A percentile compares a stretch with the other conserved stretches of the same genome.
Evolutionary conservation across 1,140 invertebrate species (phyloP).

Genomic region (Cepaea nemoralis): DNA sequence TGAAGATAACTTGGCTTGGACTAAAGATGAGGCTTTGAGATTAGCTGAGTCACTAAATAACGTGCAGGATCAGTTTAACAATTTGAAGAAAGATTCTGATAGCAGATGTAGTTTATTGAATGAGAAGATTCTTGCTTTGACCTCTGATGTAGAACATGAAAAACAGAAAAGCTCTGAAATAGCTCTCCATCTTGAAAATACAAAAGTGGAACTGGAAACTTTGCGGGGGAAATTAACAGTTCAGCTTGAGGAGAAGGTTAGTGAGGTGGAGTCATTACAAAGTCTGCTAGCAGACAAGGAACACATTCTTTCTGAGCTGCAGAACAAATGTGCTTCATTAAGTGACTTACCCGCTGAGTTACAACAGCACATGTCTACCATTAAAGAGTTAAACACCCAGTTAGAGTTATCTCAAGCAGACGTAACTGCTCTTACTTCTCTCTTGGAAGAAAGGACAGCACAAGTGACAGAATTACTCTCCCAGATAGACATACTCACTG

Average conservation of each 20-base stretch:
- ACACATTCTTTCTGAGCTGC: no score
- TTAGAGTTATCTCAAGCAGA: not conserved
- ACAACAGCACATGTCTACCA: not conserved
- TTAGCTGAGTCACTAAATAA: constrained; percentile 5
- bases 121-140: constrained; percentile 23
- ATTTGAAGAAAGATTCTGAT: not conserved
- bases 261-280: no score
- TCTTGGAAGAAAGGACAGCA: not conserved
- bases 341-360: no score
- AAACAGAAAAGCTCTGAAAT: not conserved
- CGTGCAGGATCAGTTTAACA: not conserved
- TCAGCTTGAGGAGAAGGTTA: no score
- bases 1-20: not conserved
- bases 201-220: no score
- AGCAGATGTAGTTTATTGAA: not conserved
- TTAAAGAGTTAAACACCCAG: constrained; percentile 7
- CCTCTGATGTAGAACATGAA: not conserved
- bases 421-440: constrained; percentile 6
- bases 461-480: not conserved
- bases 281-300: no score
- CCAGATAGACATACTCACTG: not conserved
- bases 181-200: not conserved
- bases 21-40: constrained; percentile 6
- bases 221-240: no score
- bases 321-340: no score